Conservation (phyloP, 2,888 invertebrate genomes). For the Athrips mouffetella region DNA sequence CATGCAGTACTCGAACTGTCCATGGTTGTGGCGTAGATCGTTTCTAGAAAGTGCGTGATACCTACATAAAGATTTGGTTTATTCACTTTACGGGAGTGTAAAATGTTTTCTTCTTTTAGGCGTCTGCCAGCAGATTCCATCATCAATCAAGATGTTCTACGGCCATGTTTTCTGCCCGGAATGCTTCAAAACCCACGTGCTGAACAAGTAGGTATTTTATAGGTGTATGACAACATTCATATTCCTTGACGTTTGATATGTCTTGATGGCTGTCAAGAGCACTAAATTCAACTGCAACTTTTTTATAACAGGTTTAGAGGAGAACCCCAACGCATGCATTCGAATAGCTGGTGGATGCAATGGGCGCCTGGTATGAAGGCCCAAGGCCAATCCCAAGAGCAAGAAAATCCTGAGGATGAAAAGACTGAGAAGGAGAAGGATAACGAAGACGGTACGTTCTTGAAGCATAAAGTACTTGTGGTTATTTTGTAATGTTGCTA, state of each 20-base stretch:
- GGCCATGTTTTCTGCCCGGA: conserved; percentile 69
- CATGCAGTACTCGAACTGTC: not conserved
- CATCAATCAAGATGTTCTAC: conserved; percentile 64
- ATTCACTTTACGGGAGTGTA: not conserved
- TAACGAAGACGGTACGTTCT: not conserved
- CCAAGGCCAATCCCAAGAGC: conserved; percentile 11
- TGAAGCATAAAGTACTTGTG: too few species aligned
- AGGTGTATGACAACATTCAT: too few species aligned
- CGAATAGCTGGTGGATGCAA: conserved; percentile 67
- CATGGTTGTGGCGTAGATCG: not conserved
- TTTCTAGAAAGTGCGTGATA: not conserved
- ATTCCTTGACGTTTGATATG: not conserved
- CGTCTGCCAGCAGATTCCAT: conserved; percentile 59
- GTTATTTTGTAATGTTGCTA: too few species aligned
- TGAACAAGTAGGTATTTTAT: conserved; percentile 35
- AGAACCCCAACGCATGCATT: conserved; percentile 48
- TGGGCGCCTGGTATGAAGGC: conserved; percentile 51
- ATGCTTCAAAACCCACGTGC: conserved; percentile 63
- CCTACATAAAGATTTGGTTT: not conserved
- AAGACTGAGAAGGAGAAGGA: conserved; percentile 4
- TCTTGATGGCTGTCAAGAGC: not conserved
- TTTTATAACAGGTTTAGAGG: conserved; percentile 41
- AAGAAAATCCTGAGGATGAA: conserved; percentile 12
- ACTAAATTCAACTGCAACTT: not conserved
- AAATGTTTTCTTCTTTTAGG: conserved; percentile 35